A percentile compares a stretch with the other conserved stretches of the same genome.
Conservation (phyloP, 2,113 vertebrate genomes). For the Calidris pugnax region DNA sequence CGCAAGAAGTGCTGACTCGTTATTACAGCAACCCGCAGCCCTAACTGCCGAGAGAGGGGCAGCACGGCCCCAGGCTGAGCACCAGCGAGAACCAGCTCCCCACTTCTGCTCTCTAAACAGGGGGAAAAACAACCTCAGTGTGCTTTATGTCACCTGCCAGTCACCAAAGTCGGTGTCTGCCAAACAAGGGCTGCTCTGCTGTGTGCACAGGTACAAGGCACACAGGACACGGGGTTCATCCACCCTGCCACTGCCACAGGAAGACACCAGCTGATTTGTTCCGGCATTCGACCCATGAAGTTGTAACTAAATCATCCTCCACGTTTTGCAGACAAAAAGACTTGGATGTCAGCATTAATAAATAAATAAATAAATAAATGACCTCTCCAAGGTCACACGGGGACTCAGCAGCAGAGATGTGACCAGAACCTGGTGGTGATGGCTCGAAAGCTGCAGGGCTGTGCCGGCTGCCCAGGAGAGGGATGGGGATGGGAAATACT, state of each 20-base stretch:
- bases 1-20: conserved; percentile 18
- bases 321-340: background rate
- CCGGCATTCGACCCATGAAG: background rate
- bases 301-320: background rate
- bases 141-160: background rate
- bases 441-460: background rate
- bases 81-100: background rate
- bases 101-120: background rate
- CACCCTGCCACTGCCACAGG: background rate
- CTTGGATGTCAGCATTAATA: background rate
- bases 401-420: background rate
- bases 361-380: background rate
- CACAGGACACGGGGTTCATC: background rate
- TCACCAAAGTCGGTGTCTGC: accelerated
- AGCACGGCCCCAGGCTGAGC: accelerated
- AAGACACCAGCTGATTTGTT: background rate
- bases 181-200: background rate
- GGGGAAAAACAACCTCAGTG: accelerated
- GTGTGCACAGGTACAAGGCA: accelerated
- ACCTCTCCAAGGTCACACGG: conserved; percentile 11
- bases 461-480: background rate
- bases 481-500: background rate
- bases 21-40: conserved; percentile 46
- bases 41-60: background rate
- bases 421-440: background rate